These are phyloP conservation scores for Phortica variegata DNA, from an alignment of 1,140 invertebrate genomes.

Conservation along the genomic window DNA sequence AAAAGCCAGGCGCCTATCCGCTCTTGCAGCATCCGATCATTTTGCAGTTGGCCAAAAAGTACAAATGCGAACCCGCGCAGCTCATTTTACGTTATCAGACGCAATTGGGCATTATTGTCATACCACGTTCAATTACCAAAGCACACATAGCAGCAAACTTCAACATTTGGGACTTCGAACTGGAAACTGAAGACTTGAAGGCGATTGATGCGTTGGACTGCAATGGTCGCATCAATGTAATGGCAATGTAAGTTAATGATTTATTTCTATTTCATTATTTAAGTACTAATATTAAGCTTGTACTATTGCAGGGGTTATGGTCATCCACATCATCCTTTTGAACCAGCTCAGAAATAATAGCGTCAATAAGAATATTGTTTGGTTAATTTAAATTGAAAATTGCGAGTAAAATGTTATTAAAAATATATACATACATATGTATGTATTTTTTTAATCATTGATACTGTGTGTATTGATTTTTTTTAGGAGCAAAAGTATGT, in stretches of 20 bases:
- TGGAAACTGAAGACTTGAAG: slow-evolving; percentile 66
- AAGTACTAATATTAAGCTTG: not conserved
- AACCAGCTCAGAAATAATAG: too few species aligned
- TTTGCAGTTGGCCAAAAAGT: slow-evolving; percentile 65
- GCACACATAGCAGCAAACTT: slow-evolving; percentile 72
- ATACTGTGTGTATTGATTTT: too few species aligned
- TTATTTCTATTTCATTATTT: not conserved
- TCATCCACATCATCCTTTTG: slow-evolving; percentile 43
- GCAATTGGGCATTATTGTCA: slow-evolving; percentile 66
- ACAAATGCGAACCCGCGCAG: slow-evolving; percentile 70
- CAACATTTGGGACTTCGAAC: slow-evolving; percentile 70
- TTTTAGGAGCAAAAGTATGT: too few species aligned
- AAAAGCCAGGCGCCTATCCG: slow-evolving; percentile 41
- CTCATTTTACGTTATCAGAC: slow-evolving; percentile 67
- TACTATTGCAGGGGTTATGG: slow-evolving; percentile 29
- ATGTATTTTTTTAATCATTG: too few species aligned
- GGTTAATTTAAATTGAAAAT: too few species aligned
- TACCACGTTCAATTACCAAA: slow-evolving; percentile 75
- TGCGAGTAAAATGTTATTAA: too few species aligned
- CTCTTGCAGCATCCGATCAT: slow-evolving; percentile 44
- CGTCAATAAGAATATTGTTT: too few species aligned
- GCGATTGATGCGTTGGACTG: slow-evolving; percentile 64
- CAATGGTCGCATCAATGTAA: slow-evolving; percentile 46
- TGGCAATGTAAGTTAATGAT: slow-evolving; percentile 30
- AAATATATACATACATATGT: too few species aligned